A percentile compares a stretch with the other conserved stretches of the same genome.
These are phyloP conservation scores for Menura novaehollandiae DNA, from an alignment of 2,113 vertebrate genomes.

Conservation along the genomic window DNA sequence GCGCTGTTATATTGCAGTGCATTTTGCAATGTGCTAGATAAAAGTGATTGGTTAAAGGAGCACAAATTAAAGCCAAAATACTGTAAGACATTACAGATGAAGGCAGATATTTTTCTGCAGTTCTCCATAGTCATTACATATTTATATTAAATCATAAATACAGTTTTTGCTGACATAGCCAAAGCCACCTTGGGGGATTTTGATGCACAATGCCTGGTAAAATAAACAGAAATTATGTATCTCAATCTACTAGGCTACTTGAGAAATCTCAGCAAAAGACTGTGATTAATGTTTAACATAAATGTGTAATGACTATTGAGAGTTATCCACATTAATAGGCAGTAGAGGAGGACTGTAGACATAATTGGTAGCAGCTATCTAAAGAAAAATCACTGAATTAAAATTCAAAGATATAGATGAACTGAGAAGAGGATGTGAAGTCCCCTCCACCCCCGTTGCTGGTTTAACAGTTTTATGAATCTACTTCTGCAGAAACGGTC, in stretches of 20 bases:
- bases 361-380: not conserved
- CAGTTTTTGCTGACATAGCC: not conserved
- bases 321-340: not conserved
- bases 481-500: not conserved
- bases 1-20: not conserved
- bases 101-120: not conserved
- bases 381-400: not conserved
- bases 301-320: not conserved
- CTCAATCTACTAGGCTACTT: conserved; percentile 33
- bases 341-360: not conserved
- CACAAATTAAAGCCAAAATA: conserved; percentile 8
- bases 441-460: not conserved
- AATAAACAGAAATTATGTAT: conserved; percentile 40
- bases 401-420: not conserved
- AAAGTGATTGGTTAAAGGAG: not conserved
- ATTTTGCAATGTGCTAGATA: not conserved
- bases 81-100: not conserved
- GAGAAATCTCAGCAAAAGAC: conserved; percentile 31
- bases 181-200: conserved; percentile 19
- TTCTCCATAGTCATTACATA: not conserved
- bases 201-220: not conserved
- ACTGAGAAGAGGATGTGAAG: not conserved
- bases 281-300: conserved; percentile 35
- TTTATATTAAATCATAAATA: conserved; percentile 48
- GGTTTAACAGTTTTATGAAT: not conserved